Base-by-base conservation (phyloP, 1,140 invertebrate species). In the Vanessa tameamea region DNA sequence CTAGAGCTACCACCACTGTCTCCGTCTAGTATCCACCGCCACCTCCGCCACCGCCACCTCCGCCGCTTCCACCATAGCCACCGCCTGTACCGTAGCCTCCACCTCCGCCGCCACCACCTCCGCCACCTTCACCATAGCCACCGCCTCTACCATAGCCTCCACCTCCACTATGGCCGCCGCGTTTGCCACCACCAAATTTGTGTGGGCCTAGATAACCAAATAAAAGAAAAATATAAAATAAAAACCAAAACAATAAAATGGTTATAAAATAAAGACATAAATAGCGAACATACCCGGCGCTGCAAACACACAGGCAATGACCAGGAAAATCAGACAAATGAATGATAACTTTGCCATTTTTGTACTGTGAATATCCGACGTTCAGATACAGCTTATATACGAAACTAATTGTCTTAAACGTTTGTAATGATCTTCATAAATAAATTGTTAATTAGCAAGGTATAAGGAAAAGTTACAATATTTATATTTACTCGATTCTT, bases 121-220 rank as follows among this genome's bases (percentile, higher is more conserved):
- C 20, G 31, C 31, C 37, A 11, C 37, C 37, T 43, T 2, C 13
- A 5, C 48, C 14, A n/a, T n/a, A 14, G 14, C 48, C 48, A 15
- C 71, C 78, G n/a, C 67, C 75, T 9, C 50, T 26, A 53, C 75
- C 76, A 16, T 63, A 64, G 8, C 64, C 20, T 4, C 47, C n/a
- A 14, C 64, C 64, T 47, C 15, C 15, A 7, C 64, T 59, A 31
- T 26, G n/a, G n/a, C 64, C 64, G 16, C 47, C 37, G 16, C 64
- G 7, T 8, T 5, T 43, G 1, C 37, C 37, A 9, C 37, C 37
- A 6, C 37, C 37, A 43, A 9, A 43, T 14, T n/a, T n/a, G 48
- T 43, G 37, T 43, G 37, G 37, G 37, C 37, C 37, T 43, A 37
- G 7, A 9, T 43, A 43, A 43, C 37, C 37, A 43, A 43, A 50